Evolutionary conservation across 2,797 vertebrate genomes (phyloP), one percentile per base, ranked within the genome.

Genomic region (Brotula barbata): DNA sequence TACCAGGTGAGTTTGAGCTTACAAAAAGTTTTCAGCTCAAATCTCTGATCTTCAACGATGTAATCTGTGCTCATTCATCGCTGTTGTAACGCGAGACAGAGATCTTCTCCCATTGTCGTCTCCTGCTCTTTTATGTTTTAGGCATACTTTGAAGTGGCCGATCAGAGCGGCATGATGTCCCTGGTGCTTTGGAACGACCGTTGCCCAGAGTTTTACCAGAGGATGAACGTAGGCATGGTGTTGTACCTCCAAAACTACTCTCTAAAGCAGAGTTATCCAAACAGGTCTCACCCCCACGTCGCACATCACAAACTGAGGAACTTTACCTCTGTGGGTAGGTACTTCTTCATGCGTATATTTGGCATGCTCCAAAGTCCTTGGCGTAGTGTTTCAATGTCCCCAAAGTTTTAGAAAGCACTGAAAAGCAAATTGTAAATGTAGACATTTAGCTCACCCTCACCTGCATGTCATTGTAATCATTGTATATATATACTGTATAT

Each of bases 81-180:
- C 33, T 28, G 9, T 43, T 10, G 1, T 22, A 15, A 11, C 43
- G n/a, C 19, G 15, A 16, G 21, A 7, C 12, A 50, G 34, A 16
- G 5, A 3, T 36, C n/a, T 14, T 4, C 21, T 45, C 16, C 0
- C 25, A 57, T 50, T 65, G 43, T 28, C n/a, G 22, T 0, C 15
- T 55, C 10, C 6, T 50, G 10, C 11, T 36, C 44, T 56, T 36
- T 33, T 21, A 40, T 68, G 14, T 85, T 73, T 55, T 79, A 98
- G 96, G 93, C 92, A 2, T 96, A 95, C 80, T 93, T 96, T 80
- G 95, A 96, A 88, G 94, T 99, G 51, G 95, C 95, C 46, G 95
- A 98, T 88, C 89, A 90, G 83, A 96, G 93, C 22, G 95, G 95
- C 49, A 91, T 89, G 34, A 93, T 94, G 90, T 93, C 94, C 1